Evolutionary conservation across 2,888 invertebrate genomes (phyloP).

Genomic region (Cephus runcator): DNA sequence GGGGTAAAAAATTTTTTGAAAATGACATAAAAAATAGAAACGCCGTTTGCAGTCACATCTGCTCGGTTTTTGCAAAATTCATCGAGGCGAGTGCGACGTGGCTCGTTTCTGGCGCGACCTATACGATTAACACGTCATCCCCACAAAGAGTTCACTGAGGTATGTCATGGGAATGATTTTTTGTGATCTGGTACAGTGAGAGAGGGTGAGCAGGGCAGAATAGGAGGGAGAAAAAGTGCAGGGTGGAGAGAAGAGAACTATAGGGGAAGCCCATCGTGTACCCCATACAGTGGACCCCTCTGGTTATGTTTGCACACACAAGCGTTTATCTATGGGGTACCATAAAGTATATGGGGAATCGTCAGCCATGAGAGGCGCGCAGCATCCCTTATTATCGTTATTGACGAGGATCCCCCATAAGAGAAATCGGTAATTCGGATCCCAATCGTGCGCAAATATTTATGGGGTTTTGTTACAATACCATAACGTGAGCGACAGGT

Average conservation of each 20-base stretch:
- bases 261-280: conserved; percentile 17
- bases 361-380: neutral
- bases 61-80: conserved; percentile 19
- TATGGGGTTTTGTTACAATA: neutral
- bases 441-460: neutral
- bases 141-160: conserved; percentile 47
- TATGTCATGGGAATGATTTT: conserved; percentile 52
- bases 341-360: conserved; percentile 29
- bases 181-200: conserved; percentile 20
- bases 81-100: conserved; percentile 9
- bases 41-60: conserved; percentile 9
- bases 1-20: neutral
- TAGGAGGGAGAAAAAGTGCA: neutral
- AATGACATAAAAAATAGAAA: neutral
- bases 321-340: conserved; percentile 48
- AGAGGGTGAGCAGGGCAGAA: neutral
- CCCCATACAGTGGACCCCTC: conserved; percentile 29
- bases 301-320: conserved; percentile 52
- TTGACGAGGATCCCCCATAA: neutral
- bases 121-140: conserved; percentile 57
- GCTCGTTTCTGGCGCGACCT: conserved; percentile 29
- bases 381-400: neutral
- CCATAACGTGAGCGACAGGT: neutral
- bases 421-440: neutral
- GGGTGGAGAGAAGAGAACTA: neutral